Base-by-base conservation (phyloP, 2,888 invertebrate genomes). In the Drosophila formosana region DNA sequence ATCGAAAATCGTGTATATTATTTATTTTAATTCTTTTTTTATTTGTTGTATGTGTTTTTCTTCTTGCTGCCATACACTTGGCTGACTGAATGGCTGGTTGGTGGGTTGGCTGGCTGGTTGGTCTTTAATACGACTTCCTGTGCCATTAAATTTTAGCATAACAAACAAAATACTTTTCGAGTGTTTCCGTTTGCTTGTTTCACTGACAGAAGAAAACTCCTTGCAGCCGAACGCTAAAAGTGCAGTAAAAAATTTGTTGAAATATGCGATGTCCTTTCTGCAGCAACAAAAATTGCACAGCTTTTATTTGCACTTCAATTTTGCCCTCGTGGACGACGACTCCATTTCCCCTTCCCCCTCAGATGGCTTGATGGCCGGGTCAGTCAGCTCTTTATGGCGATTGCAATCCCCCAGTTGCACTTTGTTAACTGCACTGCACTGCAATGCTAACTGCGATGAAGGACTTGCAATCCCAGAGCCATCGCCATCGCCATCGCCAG, bases 171-270 rank as follows among this genome's bases (percentile, higher is more conserved):
- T 89, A 89, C 78, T 85, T 87, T 85, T 85, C 89, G 75, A 80
- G 75, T 85, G 80, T 89, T 85, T 85, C 85, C 85, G 85, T 80
- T 81, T 74, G 81, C 87, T 88, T 87, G 87, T 85, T 87, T 79
- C 89, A 75, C 51, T 83, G 84, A 87, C 89, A 88, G 82, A 64
- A 37, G 43, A 66, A 66, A 63, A 51, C 62, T 49, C 60, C 58
- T 57, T 55, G 53, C 67, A 57, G 55, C 68, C 68, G 69, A 75
- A 82, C 66, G 70, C 70, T 62, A 64, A 83, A 84, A 88, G 84
- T 88, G 88, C 84, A 86, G 87, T 82, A 84, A 85, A 89, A 85
- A 84, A 89, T 89, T 83, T 85, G 85, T 87, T 85, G 88, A 85
- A 85, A 89, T 85, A 85, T 85, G 88, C 88, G 72, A 70, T 39